A percentile compares a stretch with the other conserved stretches of the same genome.
phyloP scores from a whole-genome alignment of 2,888 invertebrate genomes.

The Stenichneumon culpator region DNA sequence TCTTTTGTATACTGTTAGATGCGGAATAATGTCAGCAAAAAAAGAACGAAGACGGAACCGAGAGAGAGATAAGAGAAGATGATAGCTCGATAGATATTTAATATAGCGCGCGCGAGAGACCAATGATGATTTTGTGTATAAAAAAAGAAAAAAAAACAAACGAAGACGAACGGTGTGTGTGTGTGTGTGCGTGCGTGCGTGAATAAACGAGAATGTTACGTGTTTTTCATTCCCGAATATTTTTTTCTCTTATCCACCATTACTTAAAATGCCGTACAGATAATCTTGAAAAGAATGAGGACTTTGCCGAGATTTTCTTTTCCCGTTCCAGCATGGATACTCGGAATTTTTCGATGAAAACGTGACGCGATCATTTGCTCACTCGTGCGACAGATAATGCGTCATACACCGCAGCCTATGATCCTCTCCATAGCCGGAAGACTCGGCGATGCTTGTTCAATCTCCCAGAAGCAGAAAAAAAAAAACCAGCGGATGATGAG shows the following conservation, averaged over 20 bases:
- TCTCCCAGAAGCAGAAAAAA: slow-evolving; percentile 15
- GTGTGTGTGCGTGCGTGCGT: slow-evolving; percentile 32
- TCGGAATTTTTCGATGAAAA: slow-evolving; percentile 10
- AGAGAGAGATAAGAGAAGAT: slow-evolving; percentile 16
- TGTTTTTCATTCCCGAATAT: slow-evolving; percentile 61
- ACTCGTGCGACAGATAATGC: slow-evolving; percentile 14
- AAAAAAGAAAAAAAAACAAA: slow-evolving; percentile 31
- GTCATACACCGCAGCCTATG: slow-evolving; percentile 3
- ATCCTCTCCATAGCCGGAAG: slow-evolving; percentile 21
- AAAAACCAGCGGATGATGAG: slow-evolving; percentile 14
- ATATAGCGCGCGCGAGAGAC: slow-evolving; percentile 60
- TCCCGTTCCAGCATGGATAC: neutral
- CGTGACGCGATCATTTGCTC: slow-evolving; percentile 18
- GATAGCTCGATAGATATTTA: slow-evolving; percentile 37
- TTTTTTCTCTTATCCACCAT: slow-evolving; percentile 33
- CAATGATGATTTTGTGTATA: slow-evolving; percentile 56
- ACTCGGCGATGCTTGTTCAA: neutral
- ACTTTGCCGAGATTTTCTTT: neutral
- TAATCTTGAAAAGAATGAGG: neutral
- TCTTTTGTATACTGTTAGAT: slow-evolving; percentile 32
- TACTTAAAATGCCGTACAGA: neutral
- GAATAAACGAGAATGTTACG: slow-evolving; percentile 61
- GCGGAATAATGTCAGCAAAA: slow-evolving; percentile 14
- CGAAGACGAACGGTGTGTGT: slow-evolving; percentile 32
- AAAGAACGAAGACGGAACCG: slow-evolving; percentile 12